Percentiles rank a stretch among this genome's conserved stretches.
These are phyloP conservation scores for Gopherus evgoodei DNA, from an alignment of 2,113 vertebrate species.

Conservation along the genomic window DNA sequence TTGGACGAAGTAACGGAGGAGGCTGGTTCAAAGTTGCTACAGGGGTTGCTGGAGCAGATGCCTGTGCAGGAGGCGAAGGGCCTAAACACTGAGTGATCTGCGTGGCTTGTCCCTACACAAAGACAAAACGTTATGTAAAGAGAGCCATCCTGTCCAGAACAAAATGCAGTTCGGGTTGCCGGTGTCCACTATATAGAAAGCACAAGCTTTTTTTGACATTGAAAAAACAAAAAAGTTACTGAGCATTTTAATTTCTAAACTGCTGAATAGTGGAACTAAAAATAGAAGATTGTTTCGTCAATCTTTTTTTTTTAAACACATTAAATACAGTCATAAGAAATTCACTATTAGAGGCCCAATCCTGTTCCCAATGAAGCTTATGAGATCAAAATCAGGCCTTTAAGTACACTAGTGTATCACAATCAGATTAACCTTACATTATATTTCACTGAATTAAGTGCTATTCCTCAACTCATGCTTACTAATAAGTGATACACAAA, in stretches of 20 bases:
- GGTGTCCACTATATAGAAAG: slow-evolving; percentile 80
- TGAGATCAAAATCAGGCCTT: slow-evolving; percentile 61
- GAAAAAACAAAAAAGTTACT: slow-evolving; percentile 67
- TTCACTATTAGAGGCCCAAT: slow-evolving; percentile 60
- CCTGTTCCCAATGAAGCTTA: slow-evolving; percentile 57
- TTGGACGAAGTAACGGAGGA: slow-evolving; percentile 93
- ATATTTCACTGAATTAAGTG: slow-evolving; percentile 72
- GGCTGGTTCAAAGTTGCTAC: slow-evolving; percentile 90
- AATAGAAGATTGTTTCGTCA: slow-evolving; percentile 70
- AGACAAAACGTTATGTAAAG: slow-evolving; percentile 75
- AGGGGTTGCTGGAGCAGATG: slow-evolving; percentile 83
- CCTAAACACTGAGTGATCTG: slow-evolving; percentile 88
- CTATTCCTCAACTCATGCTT: slow-evolving; percentile 81
- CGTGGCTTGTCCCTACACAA: slow-evolving; percentile 83
- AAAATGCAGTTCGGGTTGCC: slow-evolving; percentile 69
- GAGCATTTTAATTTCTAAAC: slow-evolving; percentile 71
- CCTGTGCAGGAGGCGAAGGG: slow-evolving; percentile 87
- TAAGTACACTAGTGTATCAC: slow-evolving; percentile 73
- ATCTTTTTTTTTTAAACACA: slow-evolving; percentile 40
- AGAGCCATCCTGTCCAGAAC: slow-evolving; percentile 1
- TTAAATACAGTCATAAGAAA: slow-evolving; percentile 62
- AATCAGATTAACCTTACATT: slow-evolving; percentile 78
- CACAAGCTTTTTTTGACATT: slow-evolving; percentile 69
- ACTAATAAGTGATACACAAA: slow-evolving; percentile 83
- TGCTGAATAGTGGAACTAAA: slow-evolving; percentile 75